Conservation (phyloP, 2,888 invertebrate species). For the Rhopalosiphum nymphaeae region DNA sequence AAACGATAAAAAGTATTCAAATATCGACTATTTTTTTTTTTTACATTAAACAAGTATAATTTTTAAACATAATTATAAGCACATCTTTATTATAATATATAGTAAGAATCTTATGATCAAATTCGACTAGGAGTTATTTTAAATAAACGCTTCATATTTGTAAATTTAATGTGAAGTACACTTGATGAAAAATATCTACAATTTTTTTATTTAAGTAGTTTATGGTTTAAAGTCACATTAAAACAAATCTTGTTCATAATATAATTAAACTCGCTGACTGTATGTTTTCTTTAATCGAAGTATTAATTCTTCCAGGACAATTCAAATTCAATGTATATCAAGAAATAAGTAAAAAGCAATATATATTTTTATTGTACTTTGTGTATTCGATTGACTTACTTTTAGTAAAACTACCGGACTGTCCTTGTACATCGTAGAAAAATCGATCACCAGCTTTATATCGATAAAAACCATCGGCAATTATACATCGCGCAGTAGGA, state of each 20-base stretch:
- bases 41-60: no score
- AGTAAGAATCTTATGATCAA: no score
- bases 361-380: neutral
- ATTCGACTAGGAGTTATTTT: no score
- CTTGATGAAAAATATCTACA: neutral
- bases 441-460: constrained; percentile 81
- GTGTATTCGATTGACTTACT: constrained; percentile 68
- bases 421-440: constrained; percentile 76
- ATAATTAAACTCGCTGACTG: neutral
- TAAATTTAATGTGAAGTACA: no score
- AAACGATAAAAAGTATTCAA: no score
- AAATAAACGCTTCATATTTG: no score
- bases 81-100: no score
- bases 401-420: constrained; percentile 71
- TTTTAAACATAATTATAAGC: no score
- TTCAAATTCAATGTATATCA: neutral
- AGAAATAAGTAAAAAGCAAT: neutral
- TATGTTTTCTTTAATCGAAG: neutral
- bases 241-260: neutral
- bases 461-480: constrained; percentile 82
- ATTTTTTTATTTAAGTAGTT: no score
- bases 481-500: constrained; percentile 82
- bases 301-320: neutral
- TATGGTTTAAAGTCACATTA: neutral
- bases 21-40: no score